Conservation (phyloP, 92 coral and sea anemone species). For the Chrysogorgia sp. region DNA sequence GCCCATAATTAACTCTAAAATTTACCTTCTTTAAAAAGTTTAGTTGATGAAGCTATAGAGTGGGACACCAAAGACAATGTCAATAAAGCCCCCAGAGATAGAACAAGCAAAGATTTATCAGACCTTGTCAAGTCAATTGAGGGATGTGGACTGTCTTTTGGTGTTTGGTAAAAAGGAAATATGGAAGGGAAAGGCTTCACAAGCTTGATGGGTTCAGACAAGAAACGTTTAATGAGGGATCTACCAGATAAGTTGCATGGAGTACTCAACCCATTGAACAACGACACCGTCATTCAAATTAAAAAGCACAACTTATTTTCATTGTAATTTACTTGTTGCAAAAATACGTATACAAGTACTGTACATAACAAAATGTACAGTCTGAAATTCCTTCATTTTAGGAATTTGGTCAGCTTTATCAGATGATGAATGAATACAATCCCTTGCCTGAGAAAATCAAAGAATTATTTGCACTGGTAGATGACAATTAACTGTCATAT, state of each 20-base stretch:
- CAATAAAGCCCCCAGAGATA: slow-evolving; percentile 34
- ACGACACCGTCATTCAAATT: slow-evolving; percentile 42
- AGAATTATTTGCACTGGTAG: slow-evolving; percentile 20
- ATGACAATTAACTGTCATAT: too few species aligned
- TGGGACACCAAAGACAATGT: slow-evolving; percentile 48
- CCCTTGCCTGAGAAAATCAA: slow-evolving; percentile 25
- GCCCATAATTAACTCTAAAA: slow-evolving; percentile 29
- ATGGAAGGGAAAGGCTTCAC: slow-evolving; percentile 54
- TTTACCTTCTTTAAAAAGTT: too few species aligned
- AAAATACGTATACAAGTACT: slow-evolving; percentile 3
- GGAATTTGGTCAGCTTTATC: slow-evolving; percentile 24
- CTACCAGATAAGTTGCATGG: slow-evolving; percentile 32
- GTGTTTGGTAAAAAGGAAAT: slow-evolving; percentile 49
- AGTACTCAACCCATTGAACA: slow-evolving; percentile 35
- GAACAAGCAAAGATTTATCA: slow-evolving; percentile 37
- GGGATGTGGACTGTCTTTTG: slow-evolving; percentile 34
- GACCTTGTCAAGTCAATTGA: slow-evolving; percentile 37
- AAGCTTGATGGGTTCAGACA: slow-evolving; percentile 53
- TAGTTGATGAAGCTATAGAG: slow-evolving; percentile 35
- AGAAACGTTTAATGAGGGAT: slow-evolving; percentile 36
- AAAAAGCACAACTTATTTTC: slow-evolving; percentile 21
- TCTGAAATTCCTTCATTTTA: slow-evolving; percentile 1
- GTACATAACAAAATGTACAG: slow-evolving; percentile 7
- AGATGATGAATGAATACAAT: slow-evolving; percentile 32
- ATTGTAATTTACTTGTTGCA: not conserved